Conservation (phyloP, 2,113 vertebrate genomes). For the Limnothrissa miodon region DNA sequence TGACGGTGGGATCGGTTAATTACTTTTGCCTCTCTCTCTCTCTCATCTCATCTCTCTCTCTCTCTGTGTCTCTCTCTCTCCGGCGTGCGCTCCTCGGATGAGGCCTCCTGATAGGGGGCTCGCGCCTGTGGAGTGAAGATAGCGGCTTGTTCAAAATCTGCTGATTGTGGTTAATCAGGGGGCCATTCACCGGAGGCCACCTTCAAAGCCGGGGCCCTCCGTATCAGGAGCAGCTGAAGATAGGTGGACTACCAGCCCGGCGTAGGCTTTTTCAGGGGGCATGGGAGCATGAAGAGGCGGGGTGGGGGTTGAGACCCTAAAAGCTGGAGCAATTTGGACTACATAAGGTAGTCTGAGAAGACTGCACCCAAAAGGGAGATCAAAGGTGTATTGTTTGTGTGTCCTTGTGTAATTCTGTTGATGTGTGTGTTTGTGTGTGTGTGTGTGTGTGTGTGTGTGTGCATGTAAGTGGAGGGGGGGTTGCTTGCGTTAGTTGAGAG, state of each 20-base stretch:
- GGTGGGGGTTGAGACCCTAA: not conserved
- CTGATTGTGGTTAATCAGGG: conserved; percentile 62
- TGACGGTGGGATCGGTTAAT: conserved; percentile 72
- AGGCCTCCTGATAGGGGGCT: conserved; percentile 58
- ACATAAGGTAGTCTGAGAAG: not conserved
- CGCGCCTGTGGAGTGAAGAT: conserved; percentile 63
- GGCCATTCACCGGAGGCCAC: conserved; percentile 44
- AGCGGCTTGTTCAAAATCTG: conserved; percentile 68
- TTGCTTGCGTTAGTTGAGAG: not conserved
- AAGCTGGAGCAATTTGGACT: not conserved
- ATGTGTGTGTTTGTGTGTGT: not conserved
- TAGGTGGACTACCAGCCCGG: not conserved
- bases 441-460: not conserved
- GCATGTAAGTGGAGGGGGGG: not conserved
- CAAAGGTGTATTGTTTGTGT: not conserved
- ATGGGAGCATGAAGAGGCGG: too few species aligned
- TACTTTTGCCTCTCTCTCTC: conserved; percentile 70
- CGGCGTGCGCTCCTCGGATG: conserved; percentile 60
- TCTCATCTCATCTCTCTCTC: too few species aligned
- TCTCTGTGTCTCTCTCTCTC: conserved; percentile 65
- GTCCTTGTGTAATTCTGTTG: not conserved
- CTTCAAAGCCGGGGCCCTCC: conserved; percentile 15
- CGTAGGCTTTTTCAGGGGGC: not conserved
- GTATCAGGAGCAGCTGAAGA: not conserved
- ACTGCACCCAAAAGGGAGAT: not conserved